Base-by-base conservation (phyloP, 2,888 invertebrate genomes). In the Dolichomitus sp. region DNA sequence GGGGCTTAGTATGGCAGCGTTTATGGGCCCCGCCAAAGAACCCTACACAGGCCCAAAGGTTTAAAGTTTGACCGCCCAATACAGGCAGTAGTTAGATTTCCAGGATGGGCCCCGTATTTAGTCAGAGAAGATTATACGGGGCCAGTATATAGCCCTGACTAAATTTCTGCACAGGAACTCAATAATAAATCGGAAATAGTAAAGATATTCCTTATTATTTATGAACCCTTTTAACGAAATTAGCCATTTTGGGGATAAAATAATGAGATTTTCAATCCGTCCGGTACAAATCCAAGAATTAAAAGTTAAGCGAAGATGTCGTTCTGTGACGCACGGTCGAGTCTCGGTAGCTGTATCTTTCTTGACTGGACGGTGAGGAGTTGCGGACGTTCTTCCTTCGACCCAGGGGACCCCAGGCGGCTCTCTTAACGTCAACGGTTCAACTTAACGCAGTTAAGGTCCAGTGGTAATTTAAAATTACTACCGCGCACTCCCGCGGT, bases 381-480 rank as follows among this genome's bases (percentile, higher is more conserved):
- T 65, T 12, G 54, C 68, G 50, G 69, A 48, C 57, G 40, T 70
- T 66, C 50, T 74, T 48, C 72, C 75, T 72, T 80, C 59, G 50
- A 52, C 65, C 42, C 69, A 19, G 52, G 66, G 48, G 40, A 42
- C 66, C 70, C 54, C 69, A 48, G 61, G 57, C 66, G 63, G 72
- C 68, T 68, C 81, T 75, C 63, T 65, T 37, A 19, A 74, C 54
- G 76, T 73, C 59, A 61, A 80, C 76, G 80, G 80, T 78, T 85
- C 81, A 84, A 80, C 80, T 80, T 84, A 82, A 82, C 76, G 70
- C 80, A 80, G 72, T 85, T 85, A 84, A 81, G 69, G 63, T 63
- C 54, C 65, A 68, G 81, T 80, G 70, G 80, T 78, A 82, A 85
- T 85, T 85, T 84, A 48, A 81, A 84, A 85, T 84, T 85, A 82